Evolutionary conservation across 2,888 invertebrate species (phyloP).

Genomic region (Aspidiotus rigidus): DNA sequence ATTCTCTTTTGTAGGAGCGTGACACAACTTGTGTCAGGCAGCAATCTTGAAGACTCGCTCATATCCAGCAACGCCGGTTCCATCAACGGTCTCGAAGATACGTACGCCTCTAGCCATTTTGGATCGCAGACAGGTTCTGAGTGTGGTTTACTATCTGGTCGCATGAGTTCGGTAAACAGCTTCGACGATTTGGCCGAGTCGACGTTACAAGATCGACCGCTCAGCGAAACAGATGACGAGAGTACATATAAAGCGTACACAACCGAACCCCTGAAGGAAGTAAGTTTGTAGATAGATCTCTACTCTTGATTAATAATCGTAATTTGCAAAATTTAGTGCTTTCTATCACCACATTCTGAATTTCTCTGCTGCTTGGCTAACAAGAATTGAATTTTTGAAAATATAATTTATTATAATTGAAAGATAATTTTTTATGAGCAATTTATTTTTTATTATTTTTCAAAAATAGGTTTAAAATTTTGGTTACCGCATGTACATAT

Average conservation of each 20-base stretch:
- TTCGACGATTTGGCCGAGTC: constrained; percentile 39
- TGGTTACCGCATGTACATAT: too few species aligned
- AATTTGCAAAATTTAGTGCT: too few species aligned
- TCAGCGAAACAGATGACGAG: constrained; percentile 42
- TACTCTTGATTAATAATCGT: too few species aligned
- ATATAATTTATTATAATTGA: too few species aligned
- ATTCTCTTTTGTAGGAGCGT: constrained; percentile 6
- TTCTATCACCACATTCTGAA: too few species aligned
- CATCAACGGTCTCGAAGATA: constrained; percentile 41
- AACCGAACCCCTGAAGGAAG: constrained; percentile 40
- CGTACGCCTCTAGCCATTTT: constrained; percentile 36
- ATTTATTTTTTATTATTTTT: too few species aligned
- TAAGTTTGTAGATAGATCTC: constrained; percentile 30
- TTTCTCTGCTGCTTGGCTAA: too few species aligned
- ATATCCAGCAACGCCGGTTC: constrained; percentile 44
- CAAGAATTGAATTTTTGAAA: too few species aligned
- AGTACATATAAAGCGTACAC: constrained; percentile 41
- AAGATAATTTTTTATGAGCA: too few species aligned
- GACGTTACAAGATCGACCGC: constrained; percentile 37
- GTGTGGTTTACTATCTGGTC: constrained; percentile 37
- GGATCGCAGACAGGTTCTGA: constrained; percentile 40
- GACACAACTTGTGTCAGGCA: constrained; percentile 6
- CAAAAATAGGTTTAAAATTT: too few species aligned
- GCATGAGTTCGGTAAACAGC: constrained; percentile 36
- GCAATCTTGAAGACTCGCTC: constrained; percentile 31